Percentiles rank a stretch among this genome's conserved stretches.
Evolutionary conservation across 2,797 vertebrate genomes (phyloP).

Genomic region (Scomberomorus guttatus): DNA sequence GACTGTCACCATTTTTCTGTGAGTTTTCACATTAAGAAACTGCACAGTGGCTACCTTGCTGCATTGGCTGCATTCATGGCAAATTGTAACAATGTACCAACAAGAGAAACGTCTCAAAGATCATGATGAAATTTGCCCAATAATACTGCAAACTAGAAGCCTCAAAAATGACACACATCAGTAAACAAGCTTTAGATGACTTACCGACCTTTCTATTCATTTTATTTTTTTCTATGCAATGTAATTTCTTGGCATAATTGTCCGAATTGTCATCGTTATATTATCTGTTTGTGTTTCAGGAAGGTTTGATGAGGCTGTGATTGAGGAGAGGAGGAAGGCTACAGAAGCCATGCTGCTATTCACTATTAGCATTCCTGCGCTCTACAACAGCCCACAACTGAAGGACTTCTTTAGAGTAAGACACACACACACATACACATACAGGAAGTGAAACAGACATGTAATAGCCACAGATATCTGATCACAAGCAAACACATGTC

Average conservation of each 20-base stretch:
- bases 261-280: neutral
- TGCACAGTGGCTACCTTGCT: neutral
- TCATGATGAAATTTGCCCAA: neutral
- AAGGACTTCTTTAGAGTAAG: slow-evolving; percentile 93
- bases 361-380: slow-evolving; percentile 88
- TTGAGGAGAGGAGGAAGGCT: slow-evolving; percentile 90
- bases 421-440: neutral
- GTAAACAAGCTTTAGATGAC: neutral
- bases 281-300: slow-evolving; percentile 76
- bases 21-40: neutral
- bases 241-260: neutral
- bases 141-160: neutral
- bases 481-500: neutral
- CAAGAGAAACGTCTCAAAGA: no score
- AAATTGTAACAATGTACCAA: neutral
- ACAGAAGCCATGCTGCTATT: slow-evolving; percentile 90
- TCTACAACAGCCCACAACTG: slow-evolving; percentile 94
- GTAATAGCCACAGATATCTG: neutral
- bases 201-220: neutral
- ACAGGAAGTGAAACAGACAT: slow-evolving; percentile 12
- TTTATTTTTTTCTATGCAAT: neutral
- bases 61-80: neutral
- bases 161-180: neutral
- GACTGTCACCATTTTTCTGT: no score
- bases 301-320: slow-evolving; percentile 92